A percentile compares a stretch with the other conserved stretches of the same genome.
Conservation (phyloP, 92 coral and sea anemone genomes). For the Phenganax subtilis region DNA sequence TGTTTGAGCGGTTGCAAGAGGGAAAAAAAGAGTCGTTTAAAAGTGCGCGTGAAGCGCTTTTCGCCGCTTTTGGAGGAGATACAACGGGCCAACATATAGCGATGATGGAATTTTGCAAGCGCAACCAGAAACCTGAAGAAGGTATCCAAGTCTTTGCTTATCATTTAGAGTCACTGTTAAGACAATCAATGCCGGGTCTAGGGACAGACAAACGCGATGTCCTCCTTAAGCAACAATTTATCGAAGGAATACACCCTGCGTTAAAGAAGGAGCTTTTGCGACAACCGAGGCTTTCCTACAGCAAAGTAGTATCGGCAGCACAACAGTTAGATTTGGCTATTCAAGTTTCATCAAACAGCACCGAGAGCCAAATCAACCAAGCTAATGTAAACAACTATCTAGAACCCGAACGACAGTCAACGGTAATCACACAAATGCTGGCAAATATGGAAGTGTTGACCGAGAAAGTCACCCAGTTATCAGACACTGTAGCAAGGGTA, state of each 20-base stretch:
- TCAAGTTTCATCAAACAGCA: slow-evolving; percentile 8
- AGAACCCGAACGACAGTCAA: slow-evolving; percentile 11
- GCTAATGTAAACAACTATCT: background rate
- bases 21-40: slow-evolving; percentile 4
- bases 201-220: slow-evolving; percentile 15
- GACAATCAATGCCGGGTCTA: background rate
- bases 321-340: slow-evolving; percentile 25
- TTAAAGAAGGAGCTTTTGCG: slow-evolving; percentile 11
- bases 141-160: slow-evolving; percentile 1
- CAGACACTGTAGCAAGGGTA: slow-evolving; percentile 10
- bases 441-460: slow-evolving; percentile 15
- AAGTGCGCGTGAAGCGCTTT: slow-evolving; percentile 3
- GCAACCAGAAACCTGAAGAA: background rate
- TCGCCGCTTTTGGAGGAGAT: background rate
- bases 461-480: slow-evolving; percentile 14
- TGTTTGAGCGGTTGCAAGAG: background rate
- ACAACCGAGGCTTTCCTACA: slow-evolving; percentile 2
- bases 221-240: slow-evolving; percentile 9
- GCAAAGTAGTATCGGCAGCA: background rate
- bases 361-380: slow-evolving; percentile 12
- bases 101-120: slow-evolving; percentile 31
- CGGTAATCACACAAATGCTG: slow-evolving; percentile 19
- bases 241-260: background rate
- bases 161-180: background rate
- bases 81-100: slow-evolving; percentile 16